Evolutionary conservation across 1,140 invertebrate species (phyloP).

Genomic region (Cecropterus lyciades): DNA sequence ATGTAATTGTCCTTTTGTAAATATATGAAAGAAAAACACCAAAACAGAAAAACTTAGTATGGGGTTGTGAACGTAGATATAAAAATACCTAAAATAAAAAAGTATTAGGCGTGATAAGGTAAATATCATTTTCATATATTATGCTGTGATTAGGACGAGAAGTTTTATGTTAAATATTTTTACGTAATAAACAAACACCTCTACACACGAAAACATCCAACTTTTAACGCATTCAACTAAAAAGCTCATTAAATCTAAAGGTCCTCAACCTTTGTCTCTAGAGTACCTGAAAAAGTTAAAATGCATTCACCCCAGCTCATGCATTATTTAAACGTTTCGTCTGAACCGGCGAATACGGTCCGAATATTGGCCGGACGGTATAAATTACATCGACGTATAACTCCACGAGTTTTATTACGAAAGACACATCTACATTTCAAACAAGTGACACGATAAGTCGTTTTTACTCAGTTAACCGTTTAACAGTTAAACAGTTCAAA

Average conservation of each 20-base stretch:
- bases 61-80: too few relatives aligned
- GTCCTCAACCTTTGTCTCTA: not conserved
- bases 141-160: too few relatives aligned
- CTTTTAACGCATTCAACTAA: not conserved
- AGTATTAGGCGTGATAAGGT: too few relatives aligned
- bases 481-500: too few relatives aligned
- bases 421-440: too few relatives aligned
- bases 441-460: not conserved
- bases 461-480: not conserved
- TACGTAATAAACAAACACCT: too few relatives aligned
- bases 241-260: not conserved
- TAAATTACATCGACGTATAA: not conserved
- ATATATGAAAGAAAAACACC: too few relatives aligned
- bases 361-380: not conserved
- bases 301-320: constrained; percentile 2
- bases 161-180: too few relatives aligned
- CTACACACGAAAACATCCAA: not conserved
- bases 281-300: not conserved
- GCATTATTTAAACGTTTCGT: not conserved
- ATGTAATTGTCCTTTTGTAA: too few relatives aligned
- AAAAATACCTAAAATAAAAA: too few relatives aligned
- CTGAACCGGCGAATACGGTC: not conserved
- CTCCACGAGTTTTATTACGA: not conserved
- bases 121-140: too few relatives aligned
- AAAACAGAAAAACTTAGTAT: too few relatives aligned